These are phyloP conservation scores for Leptogaster cylindrica DNA, from an alignment of 2,888 invertebrate genomes.

Conservation along the genomic window DNA sequence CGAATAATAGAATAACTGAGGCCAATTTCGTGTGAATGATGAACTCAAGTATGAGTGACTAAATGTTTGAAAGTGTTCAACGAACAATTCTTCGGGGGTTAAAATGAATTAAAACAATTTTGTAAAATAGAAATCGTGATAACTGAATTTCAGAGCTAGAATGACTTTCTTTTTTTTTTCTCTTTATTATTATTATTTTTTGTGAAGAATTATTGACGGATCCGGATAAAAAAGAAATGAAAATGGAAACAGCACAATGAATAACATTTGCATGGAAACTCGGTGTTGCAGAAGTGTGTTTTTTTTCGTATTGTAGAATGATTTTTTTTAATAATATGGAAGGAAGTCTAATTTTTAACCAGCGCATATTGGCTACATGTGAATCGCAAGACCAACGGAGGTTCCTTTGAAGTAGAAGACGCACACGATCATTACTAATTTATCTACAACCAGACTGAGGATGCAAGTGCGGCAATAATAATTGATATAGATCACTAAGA, in stretches of 20 bases:
- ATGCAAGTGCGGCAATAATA: too few relatives aligned
- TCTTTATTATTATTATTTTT: constrained; percentile 5
- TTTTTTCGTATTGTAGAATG: too few relatives aligned
- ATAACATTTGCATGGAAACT: constrained; percentile 17
- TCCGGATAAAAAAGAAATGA: neutral
- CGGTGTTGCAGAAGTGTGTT: constrained; percentile 26
- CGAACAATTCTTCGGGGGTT: too few relatives aligned
- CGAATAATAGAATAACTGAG: constrained; percentile 39
- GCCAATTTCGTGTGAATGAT: constrained; percentile 37
- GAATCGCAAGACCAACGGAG: too few relatives aligned
- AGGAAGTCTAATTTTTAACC: too few relatives aligned
- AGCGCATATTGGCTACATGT: too few relatives aligned
- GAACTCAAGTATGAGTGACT: constrained; percentile 36
- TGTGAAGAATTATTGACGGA: neutral
- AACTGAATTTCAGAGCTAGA: neutral
- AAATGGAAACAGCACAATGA: neutral
- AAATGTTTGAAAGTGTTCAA: constrained; percentile 37
- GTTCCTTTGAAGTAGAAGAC: too few relatives aligned
- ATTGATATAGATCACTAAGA: too few relatives aligned
- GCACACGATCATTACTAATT: too few relatives aligned
- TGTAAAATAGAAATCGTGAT: constrained; percentile 16
- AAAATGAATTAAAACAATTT: too few relatives aligned
- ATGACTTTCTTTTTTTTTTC: constrained; percentile 21
- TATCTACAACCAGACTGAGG: too few relatives aligned
- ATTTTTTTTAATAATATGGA: neutral